Conservation (phyloP, 35 echinoderm and acorn worm species). For the Ptychodera flava region DNA sequence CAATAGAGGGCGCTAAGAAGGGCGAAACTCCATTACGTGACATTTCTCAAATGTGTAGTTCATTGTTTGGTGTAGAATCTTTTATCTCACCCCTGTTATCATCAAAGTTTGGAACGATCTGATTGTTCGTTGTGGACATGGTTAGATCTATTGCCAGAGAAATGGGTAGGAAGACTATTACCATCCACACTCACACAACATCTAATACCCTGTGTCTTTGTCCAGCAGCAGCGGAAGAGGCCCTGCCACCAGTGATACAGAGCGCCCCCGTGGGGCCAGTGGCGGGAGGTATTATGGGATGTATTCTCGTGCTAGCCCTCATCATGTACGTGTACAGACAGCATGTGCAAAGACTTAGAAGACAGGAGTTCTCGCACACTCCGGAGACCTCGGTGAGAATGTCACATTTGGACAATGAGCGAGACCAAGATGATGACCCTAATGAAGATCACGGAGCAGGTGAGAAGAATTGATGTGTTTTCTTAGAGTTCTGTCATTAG, state of each 20-base stretch:
- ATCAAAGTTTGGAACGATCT: too few relatives aligned
- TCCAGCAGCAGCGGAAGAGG: neutral
- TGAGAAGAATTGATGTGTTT: constrained; percentile 25
- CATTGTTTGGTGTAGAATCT: too few relatives aligned
- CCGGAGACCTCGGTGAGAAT: constrained; percentile 74
- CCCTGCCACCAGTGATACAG: neutral
- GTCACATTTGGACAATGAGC: constrained; percentile 70
- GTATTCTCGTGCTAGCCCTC: constrained; percentile 72
- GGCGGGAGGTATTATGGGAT: constrained; percentile 89
- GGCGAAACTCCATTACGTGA: too few relatives aligned
- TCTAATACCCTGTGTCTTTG: too few relatives aligned
- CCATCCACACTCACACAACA: too few relatives aligned
- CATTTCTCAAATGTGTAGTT: too few relatives aligned
- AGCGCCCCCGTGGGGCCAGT: constrained; percentile 85
- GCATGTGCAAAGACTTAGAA: constrained; percentile 68
- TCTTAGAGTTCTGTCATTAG: too few relatives aligned
- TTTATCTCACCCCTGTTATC: too few relatives aligned
- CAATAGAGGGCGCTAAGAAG: too few relatives aligned
- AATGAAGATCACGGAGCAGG: constrained; percentile 56
- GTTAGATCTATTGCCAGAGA: too few relatives aligned
- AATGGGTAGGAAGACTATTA: too few relatives aligned
- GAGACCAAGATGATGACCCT: constrained; percentile 41
- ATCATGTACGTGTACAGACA: constrained; percentile 91
- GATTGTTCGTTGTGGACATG: too few relatives aligned
- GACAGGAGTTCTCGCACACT: constrained; percentile 87